These are phyloP conservation scores for Chascanopsetta lugubris DNA, from an alignment of 2,113 vertebrate species.

Conservation along the genomic window DNA sequence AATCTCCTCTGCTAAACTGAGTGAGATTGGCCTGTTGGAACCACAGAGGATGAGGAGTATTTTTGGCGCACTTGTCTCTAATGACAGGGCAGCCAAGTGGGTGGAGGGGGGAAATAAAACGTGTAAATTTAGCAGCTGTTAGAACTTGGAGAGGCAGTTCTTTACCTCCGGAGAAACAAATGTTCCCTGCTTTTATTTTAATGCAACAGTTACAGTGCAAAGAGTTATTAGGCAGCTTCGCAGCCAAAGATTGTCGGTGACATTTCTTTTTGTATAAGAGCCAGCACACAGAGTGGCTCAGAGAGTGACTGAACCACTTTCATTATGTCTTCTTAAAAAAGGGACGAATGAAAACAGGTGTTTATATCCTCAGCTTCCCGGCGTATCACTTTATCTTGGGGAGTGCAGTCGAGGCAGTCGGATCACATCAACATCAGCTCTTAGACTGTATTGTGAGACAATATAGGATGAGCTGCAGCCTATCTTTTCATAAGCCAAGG, in stretches of 20 bases:
- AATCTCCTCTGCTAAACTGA: slow-evolving; percentile 54
- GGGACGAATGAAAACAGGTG: slow-evolving; percentile 37
- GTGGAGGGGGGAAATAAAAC: slow-evolving; percentile 67
- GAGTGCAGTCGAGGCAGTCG: slow-evolving; percentile 38
- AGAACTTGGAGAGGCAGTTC: slow-evolving; percentile 42
- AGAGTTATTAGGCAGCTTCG: slow-evolving; percentile 34
- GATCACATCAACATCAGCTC: slow-evolving; percentile 40
- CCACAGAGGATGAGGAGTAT: slow-evolving; percentile 65
- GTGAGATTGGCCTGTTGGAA: slow-evolving; percentile 66
- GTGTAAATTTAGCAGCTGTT: slow-evolving; percentile 74
- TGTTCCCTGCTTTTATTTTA: slow-evolving; percentile 28
- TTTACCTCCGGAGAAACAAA: slow-evolving; percentile 50
- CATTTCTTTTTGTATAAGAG: slow-evolving; percentile 44
- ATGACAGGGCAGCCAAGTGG: slow-evolving; percentile 72
- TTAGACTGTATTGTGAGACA: slow-evolving; percentile 31
- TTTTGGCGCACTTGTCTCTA: slow-evolving; percentile 75
- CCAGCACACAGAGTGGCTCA: slow-evolving; percentile 21
- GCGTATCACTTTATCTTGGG: slow-evolving; percentile 35
- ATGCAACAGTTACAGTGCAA: slow-evolving; percentile 27
- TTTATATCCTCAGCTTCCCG: slow-evolving; percentile 46
- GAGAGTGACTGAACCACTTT: slow-evolving; percentile 37
- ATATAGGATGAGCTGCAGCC: slow-evolving; percentile 14
- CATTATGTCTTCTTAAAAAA: slow-evolving; percentile 51
- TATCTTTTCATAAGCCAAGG: slow-evolving; percentile 22
- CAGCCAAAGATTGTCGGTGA: slow-evolving; percentile 39